Base-by-base conservation (phyloP, 2,888 invertebrate species). In the Ophion slaviceki region DNA sequence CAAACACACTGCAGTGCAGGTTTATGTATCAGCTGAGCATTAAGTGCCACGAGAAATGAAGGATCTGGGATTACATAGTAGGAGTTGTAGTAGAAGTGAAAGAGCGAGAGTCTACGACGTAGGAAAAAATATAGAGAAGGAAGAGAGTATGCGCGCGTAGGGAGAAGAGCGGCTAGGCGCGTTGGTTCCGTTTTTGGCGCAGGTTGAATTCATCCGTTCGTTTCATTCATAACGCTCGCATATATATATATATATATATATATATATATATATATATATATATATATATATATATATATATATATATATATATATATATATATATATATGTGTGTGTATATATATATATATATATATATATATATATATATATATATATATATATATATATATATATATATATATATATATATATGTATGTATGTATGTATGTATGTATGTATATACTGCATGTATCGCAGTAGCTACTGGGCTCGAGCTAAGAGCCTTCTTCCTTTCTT, bases 161-260 rank as follows among this genome's bases (percentile, higher is more conserved):
- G 70, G 57, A 47, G 75, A 40, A 74, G 72, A 61, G 62, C 67
- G 57, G 24, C 24, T 24, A 24, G 24, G 68, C 77, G 81, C 74
- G 71, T 78, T 85, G 82, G 82, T 84, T 86, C 86, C 86, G 86
- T 84, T 82, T 84, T 90, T 89, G 89, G 88, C 90, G 90, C 92
- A 92, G 93, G 92, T 92, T 92, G 92, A 92, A 92, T 93, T 92
- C 92, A 92, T 91, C 90, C 91, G 88, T 89, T 90, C 89, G 89
- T 91, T 87, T 91, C 92, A 91, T 92, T 91, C 92, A 91, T 91
- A 90, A 80, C 78, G 88, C 89, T 90, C 89, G 89, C n/a, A 64
- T 75, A 66, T 64, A 64, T 32, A 68, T 62, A 45, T 74, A 24
- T 61, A 36, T 57, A 74, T 59, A 36, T 71, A 62, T 71, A 47